Percentiles rank a stretch among this genome's conserved stretches.
phyloP scores from a whole-genome alignment of 2,888 invertebrate species.

The Zaprionus obscuricornis region DNA sequence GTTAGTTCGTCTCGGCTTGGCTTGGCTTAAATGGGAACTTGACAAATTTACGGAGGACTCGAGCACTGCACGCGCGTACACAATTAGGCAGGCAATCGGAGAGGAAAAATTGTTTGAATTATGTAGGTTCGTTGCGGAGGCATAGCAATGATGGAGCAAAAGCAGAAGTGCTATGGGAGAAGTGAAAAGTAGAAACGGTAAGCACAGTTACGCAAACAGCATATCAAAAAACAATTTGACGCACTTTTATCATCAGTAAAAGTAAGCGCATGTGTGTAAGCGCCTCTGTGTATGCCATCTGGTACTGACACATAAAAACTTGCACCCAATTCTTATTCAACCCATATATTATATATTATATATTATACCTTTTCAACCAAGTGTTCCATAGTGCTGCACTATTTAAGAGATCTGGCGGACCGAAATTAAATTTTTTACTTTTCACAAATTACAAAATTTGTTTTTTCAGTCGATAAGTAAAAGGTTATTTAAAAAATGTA shows the following conservation, averaged over 20 bases:
- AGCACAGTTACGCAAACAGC: conserved; percentile 70
- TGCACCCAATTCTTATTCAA: not conserved
- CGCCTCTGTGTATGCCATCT: conserved; percentile 51
- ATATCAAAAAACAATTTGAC: conserved; percentile 79
- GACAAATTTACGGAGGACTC: conserved; percentile 75
- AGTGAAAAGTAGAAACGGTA: not conserved
- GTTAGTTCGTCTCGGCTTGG: conserved; percentile 22
- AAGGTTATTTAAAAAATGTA: too few relatives aligned
- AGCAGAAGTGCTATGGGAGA: not conserved
- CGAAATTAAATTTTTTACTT: too few relatives aligned
- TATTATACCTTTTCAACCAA: too few relatives aligned
- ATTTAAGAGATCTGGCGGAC: too few relatives aligned
- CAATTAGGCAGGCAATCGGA: conserved; percentile 51
- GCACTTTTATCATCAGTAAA: conserved; percentile 73
- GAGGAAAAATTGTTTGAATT: too few relatives aligned
- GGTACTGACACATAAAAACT: conserved; percentile 75
- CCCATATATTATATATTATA: too few relatives aligned
- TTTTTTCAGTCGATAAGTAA: too few relatives aligned
- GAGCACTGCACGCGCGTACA: conserved; percentile 71
- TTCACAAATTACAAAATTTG: too few relatives aligned
- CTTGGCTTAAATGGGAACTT: conserved; percentile 70
- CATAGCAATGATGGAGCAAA: not conserved
- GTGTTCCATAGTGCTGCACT: too few relatives aligned
- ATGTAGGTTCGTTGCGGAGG: too few relatives aligned
- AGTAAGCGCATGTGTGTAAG: conserved; percentile 20